These are phyloP conservation scores for Triplophysa rosa DNA, from an alignment of 2,113 vertebrate genomes.

Conservation along the genomic window DNA sequence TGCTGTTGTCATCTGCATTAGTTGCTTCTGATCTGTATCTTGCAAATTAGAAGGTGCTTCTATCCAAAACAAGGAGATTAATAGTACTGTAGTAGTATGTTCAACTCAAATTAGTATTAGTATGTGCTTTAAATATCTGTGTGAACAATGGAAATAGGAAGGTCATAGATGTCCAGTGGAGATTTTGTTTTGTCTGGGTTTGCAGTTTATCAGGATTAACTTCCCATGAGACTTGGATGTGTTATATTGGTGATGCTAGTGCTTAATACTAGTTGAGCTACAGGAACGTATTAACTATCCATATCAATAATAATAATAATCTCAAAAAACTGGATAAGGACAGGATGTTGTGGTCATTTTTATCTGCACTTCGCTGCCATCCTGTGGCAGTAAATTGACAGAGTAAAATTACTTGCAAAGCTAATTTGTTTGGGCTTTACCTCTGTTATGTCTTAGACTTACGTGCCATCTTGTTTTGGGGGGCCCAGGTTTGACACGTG, in stretches of 20 bases:
- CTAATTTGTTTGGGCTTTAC: neutral
- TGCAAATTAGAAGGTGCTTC: neutral
- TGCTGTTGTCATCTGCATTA: neutral
- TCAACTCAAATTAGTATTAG: neutral
- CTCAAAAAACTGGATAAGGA: neutral
- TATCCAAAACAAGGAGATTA: neutral
- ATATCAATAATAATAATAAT: neutral
- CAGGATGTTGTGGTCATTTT: slow-evolving; percentile 2
- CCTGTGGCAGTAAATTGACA: slow-evolving; percentile 25
- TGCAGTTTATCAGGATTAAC: neutral
- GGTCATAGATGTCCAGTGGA: neutral
- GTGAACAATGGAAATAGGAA: neutral
- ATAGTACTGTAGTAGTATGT: neutral
- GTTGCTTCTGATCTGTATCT: neutral
- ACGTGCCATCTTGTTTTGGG: neutral
- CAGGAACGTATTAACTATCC: neutral
- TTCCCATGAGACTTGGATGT: too few species aligned
- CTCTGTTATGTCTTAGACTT: neutral
- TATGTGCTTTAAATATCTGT: too few species aligned
- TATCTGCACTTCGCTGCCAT: slow-evolving; percentile 31
- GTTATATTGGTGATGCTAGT: neutral
- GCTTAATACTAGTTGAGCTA: neutral
- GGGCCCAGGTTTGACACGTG: neutral
- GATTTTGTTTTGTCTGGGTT: neutral
- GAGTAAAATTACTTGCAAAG: neutral